Base-by-base conservation (phyloP, 2,113 vertebrate genomes). In the Chiloscyllium plagiosum region DNA sequence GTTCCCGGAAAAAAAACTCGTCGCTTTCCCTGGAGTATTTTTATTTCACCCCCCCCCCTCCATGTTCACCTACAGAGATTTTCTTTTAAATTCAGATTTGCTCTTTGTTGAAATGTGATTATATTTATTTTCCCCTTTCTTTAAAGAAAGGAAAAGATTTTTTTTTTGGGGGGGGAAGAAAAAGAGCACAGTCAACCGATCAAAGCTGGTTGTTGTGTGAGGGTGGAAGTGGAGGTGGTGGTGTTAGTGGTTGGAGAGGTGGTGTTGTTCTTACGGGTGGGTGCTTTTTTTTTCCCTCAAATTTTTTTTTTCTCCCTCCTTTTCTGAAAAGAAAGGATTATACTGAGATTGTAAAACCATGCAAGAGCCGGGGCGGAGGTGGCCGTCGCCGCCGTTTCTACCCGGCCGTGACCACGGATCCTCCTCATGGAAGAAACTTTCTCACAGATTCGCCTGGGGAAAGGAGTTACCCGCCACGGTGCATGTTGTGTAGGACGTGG, bases 371-470 rank as follows among this genome's bases (percentile, higher is more conserved):
- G 94, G 68, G 94, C 94, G 94, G 94, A 72, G 94, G 94, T 68
- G 94, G 94, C 68, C 94, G 94, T 33, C 68, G 94, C 94, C 94
- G 94, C 93, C 42, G 93, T 95, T 72, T 95, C 94, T 72, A 13
- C 68, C 94, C 94, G 94, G 66, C 94, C 69, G 94, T 33, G 8
- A 70, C 68, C 68, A 69, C 94, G 94, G 94, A 69, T 95, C 93
- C 20, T 95, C 93, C 68, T 72, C 94, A 29, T 95, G 94, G 94
- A 95, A 95, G 68, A 95, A 95, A 95, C 94, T 95, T 95, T 95
- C 68, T 42, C 70, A 72, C 94, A 72, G 94, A 95, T 72, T 76
- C 66, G 94, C 68, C 68, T 95, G 94, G 68, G 69, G 42, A 50
- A 50, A 95, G 94, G 94, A 95, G 94, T 95, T 95, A n/a, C 68